phyloP scores from a whole-genome alignment of 2,888 invertebrate species.

The Aphelenchoides bicaudatus region DNA sequence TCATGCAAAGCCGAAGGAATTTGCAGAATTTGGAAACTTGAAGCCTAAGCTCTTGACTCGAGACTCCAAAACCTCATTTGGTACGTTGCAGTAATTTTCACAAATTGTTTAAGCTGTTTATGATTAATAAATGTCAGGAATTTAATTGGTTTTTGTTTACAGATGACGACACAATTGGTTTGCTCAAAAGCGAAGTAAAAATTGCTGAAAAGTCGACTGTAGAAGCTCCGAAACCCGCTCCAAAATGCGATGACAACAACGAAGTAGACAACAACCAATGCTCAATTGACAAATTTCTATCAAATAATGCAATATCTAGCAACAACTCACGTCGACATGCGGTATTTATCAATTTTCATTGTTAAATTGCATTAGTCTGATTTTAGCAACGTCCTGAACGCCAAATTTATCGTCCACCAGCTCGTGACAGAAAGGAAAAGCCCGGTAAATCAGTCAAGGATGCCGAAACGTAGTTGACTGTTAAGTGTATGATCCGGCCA shows the following conservation, averaged over 20 bases:
- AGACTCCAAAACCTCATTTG: too few species aligned
- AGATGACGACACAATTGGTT: too few species aligned
- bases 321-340: neutral
- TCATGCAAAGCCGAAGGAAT: too few species aligned
- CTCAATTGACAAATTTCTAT: neutral
- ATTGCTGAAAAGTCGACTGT: conserved; percentile 12
- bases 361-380: neutral
- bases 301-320: too few species aligned
- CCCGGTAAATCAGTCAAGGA: neutral
- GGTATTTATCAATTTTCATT: neutral
- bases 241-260: conserved; percentile 4
- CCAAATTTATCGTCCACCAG: conserved; percentile 27
- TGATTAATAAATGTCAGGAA: too few species aligned
- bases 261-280: neutral
- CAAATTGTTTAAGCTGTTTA: too few species aligned
- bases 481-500: neutral
- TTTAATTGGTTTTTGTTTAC: too few species aligned
- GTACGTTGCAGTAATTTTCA: too few species aligned
- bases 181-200: too few species aligned
- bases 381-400: conserved; percentile 31
- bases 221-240: neutral
- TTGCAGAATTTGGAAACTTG: too few species aligned
- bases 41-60: too few species aligned
- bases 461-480: neutral
- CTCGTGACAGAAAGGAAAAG: conserved; percentile 15